Percentiles rank a stretch among this genome's conserved stretches.
Conservation (phyloP, 2,888 invertebrate species). For the Heliconius ismenius region DNA sequence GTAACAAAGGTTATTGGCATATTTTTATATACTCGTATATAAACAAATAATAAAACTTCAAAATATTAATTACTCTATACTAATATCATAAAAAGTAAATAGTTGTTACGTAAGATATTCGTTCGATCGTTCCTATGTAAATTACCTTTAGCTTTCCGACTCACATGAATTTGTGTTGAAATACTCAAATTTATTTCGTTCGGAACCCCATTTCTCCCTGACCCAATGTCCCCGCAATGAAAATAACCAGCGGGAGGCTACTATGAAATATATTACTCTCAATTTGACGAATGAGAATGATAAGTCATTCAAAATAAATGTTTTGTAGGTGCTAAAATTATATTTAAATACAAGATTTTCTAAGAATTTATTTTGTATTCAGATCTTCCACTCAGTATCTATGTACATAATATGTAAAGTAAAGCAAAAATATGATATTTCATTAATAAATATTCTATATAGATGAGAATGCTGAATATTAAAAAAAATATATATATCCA, state of each 20-base stretch:
- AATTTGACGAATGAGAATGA: not conserved
- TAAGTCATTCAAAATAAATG: not conserved
- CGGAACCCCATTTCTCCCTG: not conserved
- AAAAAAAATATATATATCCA: not conserved
- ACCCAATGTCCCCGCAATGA: not conserved
- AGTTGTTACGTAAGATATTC: not conserved
- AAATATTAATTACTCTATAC: not conserved
- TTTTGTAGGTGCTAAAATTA: not conserved
- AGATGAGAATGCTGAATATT: not conserved
- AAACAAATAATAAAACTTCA: not conserved
- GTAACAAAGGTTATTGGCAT: too few species aligned
- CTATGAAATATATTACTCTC: not conserved
- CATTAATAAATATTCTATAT: not conserved
- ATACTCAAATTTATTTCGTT: slow-evolving; percentile 1
- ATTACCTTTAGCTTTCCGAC: not conserved
- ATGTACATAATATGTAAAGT: not conserved
- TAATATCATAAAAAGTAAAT: not conserved
- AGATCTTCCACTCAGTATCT: not conserved
- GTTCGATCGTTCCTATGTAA: not conserved
- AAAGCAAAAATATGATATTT: not conserved
- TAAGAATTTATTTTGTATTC: not conserved
- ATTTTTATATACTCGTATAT: too few species aligned
- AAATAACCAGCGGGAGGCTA: slow-evolving; percentile 4
- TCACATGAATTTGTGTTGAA: not conserved
- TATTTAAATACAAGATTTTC: not conserved